phyloP scores from a whole-genome alignment of 2,888 invertebrate genomes.

The Eupithecia pulchellata region DNA sequence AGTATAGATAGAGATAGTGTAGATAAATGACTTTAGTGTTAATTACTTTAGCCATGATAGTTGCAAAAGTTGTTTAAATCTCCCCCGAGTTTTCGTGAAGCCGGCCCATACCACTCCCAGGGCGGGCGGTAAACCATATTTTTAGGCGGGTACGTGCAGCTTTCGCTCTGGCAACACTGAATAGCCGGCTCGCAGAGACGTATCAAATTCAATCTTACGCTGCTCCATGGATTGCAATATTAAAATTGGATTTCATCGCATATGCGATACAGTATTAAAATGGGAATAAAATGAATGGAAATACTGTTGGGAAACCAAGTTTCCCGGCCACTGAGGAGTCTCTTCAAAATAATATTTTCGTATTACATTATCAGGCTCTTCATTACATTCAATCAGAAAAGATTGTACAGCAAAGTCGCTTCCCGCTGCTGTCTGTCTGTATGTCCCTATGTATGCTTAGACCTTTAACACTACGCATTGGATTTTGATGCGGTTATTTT shows the following conservation, averaged over 20 bases:
- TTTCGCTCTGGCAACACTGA: slow-evolving; percentile 30
- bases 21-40: too few relatives aligned
- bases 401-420: too few relatives aligned
- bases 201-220: slow-evolving; percentile 78
- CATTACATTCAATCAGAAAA: too few relatives aligned
- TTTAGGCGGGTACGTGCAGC: slow-evolving; percentile 11
- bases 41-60: too few relatives aligned
- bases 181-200: slow-evolving; percentile 50
- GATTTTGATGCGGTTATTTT: too few relatives aligned
- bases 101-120: neutral
- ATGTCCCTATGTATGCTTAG: too few relatives aligned
- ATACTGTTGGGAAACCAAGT: neutral
- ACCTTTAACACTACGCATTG: too few relatives aligned
- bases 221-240: slow-evolving; percentile 66
- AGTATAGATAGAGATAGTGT: too few relatives aligned
- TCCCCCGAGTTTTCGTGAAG: neutral
- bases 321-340: too few relatives aligned
- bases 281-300: slow-evolving; percentile 61
- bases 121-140: slow-evolving; percentile 9
- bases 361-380: too few relatives aligned
- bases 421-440: too few relatives aligned
- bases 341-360: too few relatives aligned
- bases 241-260: slow-evolving; percentile 70
- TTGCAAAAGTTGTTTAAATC: neutral
- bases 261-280: slow-evolving; percentile 19